These are phyloP conservation scores for Pseudorhombus dupliciocellatus DNA, from an alignment of 2,113 vertebrate genomes.

Conservation along the genomic window DNA sequence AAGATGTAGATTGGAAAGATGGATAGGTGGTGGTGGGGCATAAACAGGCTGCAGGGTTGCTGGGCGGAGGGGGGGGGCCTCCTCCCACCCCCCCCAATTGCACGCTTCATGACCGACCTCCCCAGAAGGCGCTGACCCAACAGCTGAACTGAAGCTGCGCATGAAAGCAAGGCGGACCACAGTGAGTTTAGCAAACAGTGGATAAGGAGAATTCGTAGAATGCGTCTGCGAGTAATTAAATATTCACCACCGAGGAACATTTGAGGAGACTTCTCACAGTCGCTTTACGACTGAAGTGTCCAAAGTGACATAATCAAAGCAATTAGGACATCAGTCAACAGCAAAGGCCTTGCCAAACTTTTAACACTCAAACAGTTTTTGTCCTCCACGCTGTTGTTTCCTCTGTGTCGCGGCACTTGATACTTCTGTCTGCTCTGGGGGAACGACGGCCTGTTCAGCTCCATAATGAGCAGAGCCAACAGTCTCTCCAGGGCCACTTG, in stretches of 20 bases:
- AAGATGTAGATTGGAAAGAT: conserved; percentile 7
- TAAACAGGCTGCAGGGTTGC: conserved; percentile 6
- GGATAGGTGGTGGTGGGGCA: background rate
- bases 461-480: conserved; percentile 57
- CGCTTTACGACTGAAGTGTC: conserved; percentile 10
- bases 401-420: conserved; percentile 23
- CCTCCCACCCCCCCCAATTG: background rate
- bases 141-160: conserved; percentile 32
- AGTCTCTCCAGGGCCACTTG: conserved; percentile 61
- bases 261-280: conserved; percentile 24
- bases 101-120: conserved; percentile 12
- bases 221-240: background rate
- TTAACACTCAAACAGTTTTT: conserved; percentile 27
- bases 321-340: conserved; percentile 51
- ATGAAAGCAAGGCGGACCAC: conserved; percentile 27
- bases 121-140: conserved; percentile 31
- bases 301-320: conserved; percentile 40
- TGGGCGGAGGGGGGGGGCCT: conserved; percentile 1
- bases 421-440: conserved; percentile 22
- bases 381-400: conserved; percentile 18
- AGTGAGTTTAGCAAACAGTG: conserved; percentile 53
- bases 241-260: conserved; percentile 10
- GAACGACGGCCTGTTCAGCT: conserved; percentile 27
- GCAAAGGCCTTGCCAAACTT: conserved; percentile 20
- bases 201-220: conserved; percentile 42